Evolutionary conservation across 2,797 vertebrate species (phyloP), one percentile per base, ranked within the genome.

Genomic region (Cheirogaleus major): DNA sequence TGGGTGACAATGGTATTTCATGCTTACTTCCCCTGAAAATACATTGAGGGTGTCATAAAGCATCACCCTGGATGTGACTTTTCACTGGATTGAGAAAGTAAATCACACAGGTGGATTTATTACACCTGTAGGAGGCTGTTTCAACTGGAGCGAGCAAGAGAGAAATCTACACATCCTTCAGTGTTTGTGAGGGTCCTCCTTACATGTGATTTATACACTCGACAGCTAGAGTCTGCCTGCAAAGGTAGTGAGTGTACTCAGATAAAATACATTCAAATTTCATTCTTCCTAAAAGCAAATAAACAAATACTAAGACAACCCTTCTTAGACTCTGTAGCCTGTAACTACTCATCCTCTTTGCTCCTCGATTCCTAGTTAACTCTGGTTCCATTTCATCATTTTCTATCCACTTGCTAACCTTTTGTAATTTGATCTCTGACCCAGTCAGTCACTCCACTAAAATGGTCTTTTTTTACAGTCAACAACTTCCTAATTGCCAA

Each of bases 401-500:
- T 78, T 43, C 43, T 81, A 15, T 22, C 30, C 6, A 72, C 76
- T 73, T 90, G 43, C 13, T 38, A 43, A 79, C 4, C 27, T 55
- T 38, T 48, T 59, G 52, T 15, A 70, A 23, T 90, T 55, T 88
- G 81, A 35, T 30, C 13, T 38, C 50, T 48, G 83, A 59, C 4
- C 15, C 2, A 1, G 0, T 13, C 2, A 1, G 0, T 13, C 22
- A 70, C 57, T 52, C 65, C 6, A 93, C 27, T 57, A 59, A 81
- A 23, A 61, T 67, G 35, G 4, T 22, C 22, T 57, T n/a, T 90
- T 78, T 41, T 15, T n/a, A 79, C 4, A 38, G 57, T 70, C 73
- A 73, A 9, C 15, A 67, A 70, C 83, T 95, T 89, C 25, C 30
- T 57, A 55, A 41, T 38, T 87, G 75, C 14, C 41, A 90, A 55